phyloP scores from a whole-genome alignment of 2,113 vertebrate genomes.

The Percina caprodes region DNA sequence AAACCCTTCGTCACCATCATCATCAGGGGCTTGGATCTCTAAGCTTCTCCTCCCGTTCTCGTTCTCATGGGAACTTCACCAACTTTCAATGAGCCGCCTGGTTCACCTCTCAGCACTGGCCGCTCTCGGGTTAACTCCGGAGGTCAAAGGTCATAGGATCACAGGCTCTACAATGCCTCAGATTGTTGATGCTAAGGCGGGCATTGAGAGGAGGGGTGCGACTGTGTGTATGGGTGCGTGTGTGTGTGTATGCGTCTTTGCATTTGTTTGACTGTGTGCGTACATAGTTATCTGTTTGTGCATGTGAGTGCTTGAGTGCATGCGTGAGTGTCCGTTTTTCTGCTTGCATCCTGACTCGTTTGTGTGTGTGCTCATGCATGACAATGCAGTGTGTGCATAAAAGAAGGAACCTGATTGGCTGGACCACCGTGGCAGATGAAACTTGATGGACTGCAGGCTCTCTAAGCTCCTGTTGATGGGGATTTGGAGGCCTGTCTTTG shows the following conservation, averaged over 20 bases:
- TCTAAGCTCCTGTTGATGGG: conserved; percentile 81
- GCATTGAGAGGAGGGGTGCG: conserved; percentile 57
- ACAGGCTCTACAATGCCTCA: conserved; percentile 82
- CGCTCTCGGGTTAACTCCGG: conserved; percentile 78
- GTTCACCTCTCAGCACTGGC: conserved; percentile 79
- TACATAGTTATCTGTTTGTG: conserved; percentile 63
- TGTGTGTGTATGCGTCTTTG: conserved; percentile 44
- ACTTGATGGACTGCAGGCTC: conserved; percentile 81
- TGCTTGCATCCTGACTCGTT: conserved; percentile 49
- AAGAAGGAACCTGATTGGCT: conserved; percentile 72
- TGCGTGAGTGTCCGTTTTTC: conserved; percentile 34
- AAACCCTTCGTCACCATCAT: conserved; percentile 51
- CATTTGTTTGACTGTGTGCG: conserved; percentile 53
- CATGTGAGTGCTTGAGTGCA: conserved; percentile 15
- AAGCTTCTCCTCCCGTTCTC: conserved; percentile 36
- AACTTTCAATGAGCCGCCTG: conserved; percentile 77
- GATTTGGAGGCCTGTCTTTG: conserved; percentile 80
- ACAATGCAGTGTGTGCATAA: conserved; percentile 3
- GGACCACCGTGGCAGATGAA: conserved; percentile 81
- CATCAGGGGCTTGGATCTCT: conserved; percentile 52
- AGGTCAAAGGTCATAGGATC: conserved; percentile 79
- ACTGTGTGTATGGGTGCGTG: conserved; percentile 32
- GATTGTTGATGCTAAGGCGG: conserved; percentile 80
- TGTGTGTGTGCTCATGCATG: conserved; percentile 27
- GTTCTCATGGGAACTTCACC: conserved; percentile 88